Percentiles rank a stretch among this genome's conserved stretches.
Conservation (phyloP, 1,140 invertebrate genomes). For the Drosophila rufa region DNA sequence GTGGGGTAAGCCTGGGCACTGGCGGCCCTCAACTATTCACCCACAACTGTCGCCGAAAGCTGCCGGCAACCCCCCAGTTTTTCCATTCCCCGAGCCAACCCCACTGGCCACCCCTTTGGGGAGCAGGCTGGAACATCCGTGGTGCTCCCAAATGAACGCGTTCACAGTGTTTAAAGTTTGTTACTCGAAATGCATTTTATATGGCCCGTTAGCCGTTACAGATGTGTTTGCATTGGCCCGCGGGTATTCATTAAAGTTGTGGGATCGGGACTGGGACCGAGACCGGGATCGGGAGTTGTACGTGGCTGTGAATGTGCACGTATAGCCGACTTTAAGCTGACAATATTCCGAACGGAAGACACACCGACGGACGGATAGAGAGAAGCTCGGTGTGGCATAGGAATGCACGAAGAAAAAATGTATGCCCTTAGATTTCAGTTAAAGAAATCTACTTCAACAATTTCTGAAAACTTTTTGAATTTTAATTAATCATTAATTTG, state of each 20-base stretch:
- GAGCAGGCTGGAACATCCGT: constrained; percentile 29
- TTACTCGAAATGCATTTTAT: constrained; percentile 81
- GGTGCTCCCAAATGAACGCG: constrained; percentile 72
- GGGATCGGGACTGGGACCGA: constrained; percentile 13
- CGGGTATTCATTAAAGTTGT: constrained; percentile 71
- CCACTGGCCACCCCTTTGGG: not conserved
- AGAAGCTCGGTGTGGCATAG: constrained; percentile 16
- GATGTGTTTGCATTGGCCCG: constrained; percentile 72
- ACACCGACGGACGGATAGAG: not conserved
- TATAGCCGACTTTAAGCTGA: constrained; percentile 65
- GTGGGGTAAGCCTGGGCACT: constrained; percentile 20
- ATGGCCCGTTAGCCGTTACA: constrained; percentile 73
- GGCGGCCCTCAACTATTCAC: constrained; percentile 31
- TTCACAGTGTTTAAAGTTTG: constrained; percentile 72
- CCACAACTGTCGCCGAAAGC: constrained; percentile 20
- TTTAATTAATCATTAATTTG: no score
- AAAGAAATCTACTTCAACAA: no score
- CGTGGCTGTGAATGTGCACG: constrained; percentile 29
- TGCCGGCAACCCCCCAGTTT: not conserved
- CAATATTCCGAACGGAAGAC: constrained; percentile 45
- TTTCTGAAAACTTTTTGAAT: no score
- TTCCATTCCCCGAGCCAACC: not conserved
- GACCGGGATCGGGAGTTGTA: constrained; percentile 28
- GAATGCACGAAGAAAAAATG: not conserved
- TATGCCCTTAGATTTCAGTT: not conserved